These are phyloP conservation scores for Brachyopa scutellaris DNA, from an alignment of 2,888 invertebrate species.

Conservation along the genomic window DNA sequence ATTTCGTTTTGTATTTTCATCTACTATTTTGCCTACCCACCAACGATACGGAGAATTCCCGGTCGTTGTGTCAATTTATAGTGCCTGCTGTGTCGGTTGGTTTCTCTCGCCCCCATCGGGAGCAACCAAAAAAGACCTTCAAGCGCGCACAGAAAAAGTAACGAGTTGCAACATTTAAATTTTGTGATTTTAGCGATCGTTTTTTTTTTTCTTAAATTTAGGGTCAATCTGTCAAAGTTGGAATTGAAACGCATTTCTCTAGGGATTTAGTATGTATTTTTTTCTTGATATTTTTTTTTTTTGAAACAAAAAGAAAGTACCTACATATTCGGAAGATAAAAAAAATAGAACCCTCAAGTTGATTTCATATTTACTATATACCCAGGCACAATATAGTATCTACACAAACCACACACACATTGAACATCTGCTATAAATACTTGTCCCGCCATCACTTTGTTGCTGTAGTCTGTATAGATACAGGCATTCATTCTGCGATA, in stretches of 20 bases:
- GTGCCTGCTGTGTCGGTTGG: conserved; percentile 17
- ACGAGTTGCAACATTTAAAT: conserved; percentile 29
- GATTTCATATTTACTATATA: conserved; percentile 26
- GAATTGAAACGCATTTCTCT: neutral
- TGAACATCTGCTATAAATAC: conserved; percentile 43
- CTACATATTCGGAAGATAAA: neutral
- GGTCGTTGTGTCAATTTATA: conserved; percentile 46
- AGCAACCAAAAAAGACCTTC: conserved; percentile 9
- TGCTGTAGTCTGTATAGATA: too few species aligned
- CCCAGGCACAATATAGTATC: conserved; percentile 15
- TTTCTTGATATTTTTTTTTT: neutral
- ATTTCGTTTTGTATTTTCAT: conserved; percentile 45
- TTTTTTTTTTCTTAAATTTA: neutral
- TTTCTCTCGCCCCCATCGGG: conserved; percentile 11
- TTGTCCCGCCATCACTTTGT: conserved; percentile 10
- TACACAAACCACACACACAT: conserved; percentile 28
- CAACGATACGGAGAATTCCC: conserved; percentile 19
- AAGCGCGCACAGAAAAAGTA: conserved; percentile 12
- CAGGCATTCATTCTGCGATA: neutral
- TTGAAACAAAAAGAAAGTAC: conserved; percentile 17
- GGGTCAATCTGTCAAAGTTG: neutral
- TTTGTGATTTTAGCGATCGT: neutral
- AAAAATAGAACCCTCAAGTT: conserved; percentile 11
- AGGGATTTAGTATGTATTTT: neutral
- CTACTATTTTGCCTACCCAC: conserved; percentile 7